Percentiles rank a stretch among this genome's conserved stretches.
Conservation (phyloP, 2,888 invertebrate species). For the Oligia strigilis region DNA sequence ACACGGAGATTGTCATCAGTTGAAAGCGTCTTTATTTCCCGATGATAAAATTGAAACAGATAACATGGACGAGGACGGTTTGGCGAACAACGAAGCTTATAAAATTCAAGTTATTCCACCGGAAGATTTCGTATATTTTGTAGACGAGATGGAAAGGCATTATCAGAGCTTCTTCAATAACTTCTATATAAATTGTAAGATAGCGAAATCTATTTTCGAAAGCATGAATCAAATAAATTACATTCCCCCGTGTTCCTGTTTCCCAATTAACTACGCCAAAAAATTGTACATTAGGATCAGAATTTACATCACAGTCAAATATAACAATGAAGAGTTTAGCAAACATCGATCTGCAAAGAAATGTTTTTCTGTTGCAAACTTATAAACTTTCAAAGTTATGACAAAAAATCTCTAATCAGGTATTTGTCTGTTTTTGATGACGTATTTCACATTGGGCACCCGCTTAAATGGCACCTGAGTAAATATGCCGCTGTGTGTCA, state of each 20-base stretch:
- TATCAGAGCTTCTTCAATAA: constrained; percentile 51
- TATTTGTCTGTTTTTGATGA: too few relatives aligned
- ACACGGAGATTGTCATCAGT: constrained; percentile 36
- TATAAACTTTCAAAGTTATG: constrained; percentile 26
- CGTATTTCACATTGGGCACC: too few relatives aligned
- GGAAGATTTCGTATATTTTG: constrained; percentile 29
- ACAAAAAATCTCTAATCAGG: background rate
- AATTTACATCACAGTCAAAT: constrained; percentile 52
- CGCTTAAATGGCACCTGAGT: too few relatives aligned
- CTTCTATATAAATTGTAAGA: constrained; percentile 20
- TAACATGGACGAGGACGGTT: constrained; percentile 11
- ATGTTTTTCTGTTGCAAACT: constrained; percentile 37
- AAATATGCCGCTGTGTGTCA: too few relatives aligned
- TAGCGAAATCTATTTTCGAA: constrained; percentile 49
- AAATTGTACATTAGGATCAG: constrained; percentile 49
- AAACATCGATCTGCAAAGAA: constrained; percentile 40
- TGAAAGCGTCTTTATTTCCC: constrained; percentile 26
- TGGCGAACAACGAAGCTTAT: background rate
- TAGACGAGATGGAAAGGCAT: constrained; percentile 43
- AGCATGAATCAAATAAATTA: constrained; percentile 41
- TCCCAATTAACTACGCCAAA: constrained; percentile 49
- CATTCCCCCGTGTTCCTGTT: constrained; percentile 42
- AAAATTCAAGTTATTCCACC: constrained; percentile 5
- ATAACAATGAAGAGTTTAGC: constrained; percentile 48
- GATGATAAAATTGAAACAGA: constrained; percentile 14